Evolutionary conservation across 2,113 vertebrate genomes (phyloP), one percentile per base, ranked within the genome.

Genomic region (Myotis davidii): DNA sequence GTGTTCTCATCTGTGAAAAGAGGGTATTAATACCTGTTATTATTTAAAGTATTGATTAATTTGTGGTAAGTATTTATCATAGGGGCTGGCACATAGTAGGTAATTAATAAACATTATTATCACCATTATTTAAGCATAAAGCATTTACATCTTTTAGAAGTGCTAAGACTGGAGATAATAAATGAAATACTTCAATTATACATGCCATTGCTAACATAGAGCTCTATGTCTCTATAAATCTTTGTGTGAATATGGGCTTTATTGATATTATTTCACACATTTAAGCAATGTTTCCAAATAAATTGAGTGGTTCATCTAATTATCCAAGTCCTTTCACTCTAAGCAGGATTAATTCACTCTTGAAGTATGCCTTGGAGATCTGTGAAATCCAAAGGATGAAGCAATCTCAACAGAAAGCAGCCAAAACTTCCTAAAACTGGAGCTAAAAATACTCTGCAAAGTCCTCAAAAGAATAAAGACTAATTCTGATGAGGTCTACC

Each of bases 201-300:
- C 67, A 77, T 72, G 61, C 7, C 17, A 34, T 70, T 93, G 65
- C 89, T 96, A 95, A 97, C 96, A 92, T 91, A 97, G 45, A 89
- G 39, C 56, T 87, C 50, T 97, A 90, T 48, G 73, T 6, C 25
- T 10, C 88, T 86, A n/a, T 88, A 69, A 73, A n/a, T 85, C 85
- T 74, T 84, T 81, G 72, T 18, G 59, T 39, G 72, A 87, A 73
- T 59, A 45, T 50, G 64, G 95, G 76, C 94, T 96, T 97, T 97
- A 96, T 89, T 94, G 96, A 97, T 98, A 98, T 98, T 97, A 97
- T 87, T 94, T 69, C 69, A 92, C 97, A 97, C 91, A 95, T 78
- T 95, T 94, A 96, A 97, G 95, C 85, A 93, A 94, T 77, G 45
- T 69, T 91, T 97, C 13, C 94, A 97, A 98, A 97, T 97, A 98